A percentile compares a stretch with the other conserved stretches of the same genome.
phyloP scores from a whole-genome alignment of 2,888 invertebrate species.

The Andrena camellia region DNA sequence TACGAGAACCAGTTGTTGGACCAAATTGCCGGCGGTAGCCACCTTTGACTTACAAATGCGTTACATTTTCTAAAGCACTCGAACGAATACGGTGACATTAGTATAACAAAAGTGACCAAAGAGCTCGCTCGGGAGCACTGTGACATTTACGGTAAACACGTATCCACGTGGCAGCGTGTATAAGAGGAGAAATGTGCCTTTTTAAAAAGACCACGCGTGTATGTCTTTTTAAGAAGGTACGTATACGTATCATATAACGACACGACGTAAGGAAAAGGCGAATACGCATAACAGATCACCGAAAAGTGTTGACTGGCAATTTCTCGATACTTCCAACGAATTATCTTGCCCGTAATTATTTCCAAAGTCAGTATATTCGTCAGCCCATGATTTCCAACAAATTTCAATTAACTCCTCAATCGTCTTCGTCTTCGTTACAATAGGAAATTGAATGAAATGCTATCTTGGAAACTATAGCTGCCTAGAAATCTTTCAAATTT shows the following conservation, averaged over 20 bases:
- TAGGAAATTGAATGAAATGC: too few relatives aligned
- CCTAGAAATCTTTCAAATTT: too few relatives aligned
- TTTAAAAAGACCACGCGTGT: not conserved
- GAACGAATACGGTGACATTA: constrained; percentile 49
- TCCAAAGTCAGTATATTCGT: too few relatives aligned
- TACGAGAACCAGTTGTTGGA: constrained; percentile 79
- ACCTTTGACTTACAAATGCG: constrained; percentile 62
- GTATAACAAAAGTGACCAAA: constrained; percentile 53
- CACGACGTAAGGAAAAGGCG: not conserved
- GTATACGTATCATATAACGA: constrained; percentile 10
- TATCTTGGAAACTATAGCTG: too few relatives aligned
- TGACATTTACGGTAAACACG: constrained; percentile 49
- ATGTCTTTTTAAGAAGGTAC: constrained; percentile 14
- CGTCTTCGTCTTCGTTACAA: too few relatives aligned
- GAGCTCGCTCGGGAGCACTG: constrained; percentile 45
- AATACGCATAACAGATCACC: too few relatives aligned
- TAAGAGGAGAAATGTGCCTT: not conserved
- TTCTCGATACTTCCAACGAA: too few relatives aligned
- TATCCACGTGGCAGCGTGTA: constrained; percentile 14
- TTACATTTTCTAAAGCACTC: constrained; percentile 63
- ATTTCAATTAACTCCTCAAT: too few relatives aligned
- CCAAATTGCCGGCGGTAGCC: constrained; percentile 74
- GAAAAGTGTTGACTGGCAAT: too few relatives aligned
- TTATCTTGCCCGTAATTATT: too few relatives aligned
- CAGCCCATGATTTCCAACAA: too few relatives aligned